These are phyloP conservation scores for Pseudeuparius sepicola DNA, from an alignment of 2,888 invertebrate species.

Conservation along the genomic window DNA sequence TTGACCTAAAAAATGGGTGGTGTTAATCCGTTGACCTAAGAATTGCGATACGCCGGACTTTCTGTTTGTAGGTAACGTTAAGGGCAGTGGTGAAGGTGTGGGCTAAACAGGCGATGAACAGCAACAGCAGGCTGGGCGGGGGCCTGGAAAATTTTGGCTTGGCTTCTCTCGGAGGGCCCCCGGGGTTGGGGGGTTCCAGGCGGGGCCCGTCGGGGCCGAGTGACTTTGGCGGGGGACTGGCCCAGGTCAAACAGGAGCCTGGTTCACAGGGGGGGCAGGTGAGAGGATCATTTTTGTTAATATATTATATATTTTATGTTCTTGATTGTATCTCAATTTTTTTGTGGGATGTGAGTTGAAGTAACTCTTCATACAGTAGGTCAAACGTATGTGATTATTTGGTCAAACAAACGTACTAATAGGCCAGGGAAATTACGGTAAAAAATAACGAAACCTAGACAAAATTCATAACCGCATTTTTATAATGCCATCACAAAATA, in stretches of 20 bases:
- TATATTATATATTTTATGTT: not conserved
- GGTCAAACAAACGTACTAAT: too few species aligned
- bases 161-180: slow-evolving; percentile 45
- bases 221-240: slow-evolving; percentile 37
- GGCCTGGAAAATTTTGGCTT: slow-evolving; percentile 48
- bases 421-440: too few species aligned
- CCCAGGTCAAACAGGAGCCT: slow-evolving; percentile 39
- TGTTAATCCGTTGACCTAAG: too few species aligned
- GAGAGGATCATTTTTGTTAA: slow-evolving; percentile 20
- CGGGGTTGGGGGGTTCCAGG: not conserved
- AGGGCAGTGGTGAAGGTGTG: slow-evolving; percentile 77
- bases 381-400: too few species aligned
- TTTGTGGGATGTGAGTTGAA: too few species aligned
- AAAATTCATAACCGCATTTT: too few species aligned
- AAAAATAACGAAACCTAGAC: too few species aligned
- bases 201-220: not conserved
- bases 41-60: too few species aligned
- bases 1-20: too few species aligned
- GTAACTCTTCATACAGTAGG: too few species aligned
- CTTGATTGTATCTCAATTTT: too few species aligned
- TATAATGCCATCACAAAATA: too few species aligned
- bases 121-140: slow-evolving; percentile 38
- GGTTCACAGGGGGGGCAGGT: slow-evolving; percentile 30
- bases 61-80: slow-evolving; percentile 53
- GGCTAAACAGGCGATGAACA: slow-evolving; percentile 58